A percentile compares a stretch with the other conserved stretches of the same genome.
These are phyloP conservation scores for Ceramica pisi DNA, from an alignment of 2,888 invertebrate genomes.

Conservation along the genomic window DNA sequence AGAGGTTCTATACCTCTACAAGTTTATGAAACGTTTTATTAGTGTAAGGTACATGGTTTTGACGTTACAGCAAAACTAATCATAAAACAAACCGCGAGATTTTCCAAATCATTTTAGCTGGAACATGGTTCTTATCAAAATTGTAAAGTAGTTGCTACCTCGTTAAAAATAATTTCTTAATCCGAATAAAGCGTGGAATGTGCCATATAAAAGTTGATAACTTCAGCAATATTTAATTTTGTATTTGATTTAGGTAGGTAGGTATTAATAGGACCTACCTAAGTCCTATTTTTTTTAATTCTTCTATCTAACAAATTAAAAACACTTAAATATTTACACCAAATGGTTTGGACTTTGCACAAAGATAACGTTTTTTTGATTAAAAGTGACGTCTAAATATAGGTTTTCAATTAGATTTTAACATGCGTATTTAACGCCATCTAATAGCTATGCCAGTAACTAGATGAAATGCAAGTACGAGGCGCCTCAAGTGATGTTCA, in stretches of 20 bases:
- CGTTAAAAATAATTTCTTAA: constrained; percentile 30
- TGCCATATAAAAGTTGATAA: constrained; percentile 7
- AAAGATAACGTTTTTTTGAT: neutral
- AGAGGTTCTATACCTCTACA: neutral
- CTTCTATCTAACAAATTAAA: neutral
- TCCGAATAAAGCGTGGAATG: constrained; percentile 2
- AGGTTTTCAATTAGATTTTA: neutral
- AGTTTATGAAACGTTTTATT: neutral
- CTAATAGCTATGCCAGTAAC: neutral
- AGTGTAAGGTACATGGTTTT: neutral
- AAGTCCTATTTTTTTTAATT: neutral
- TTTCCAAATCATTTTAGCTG: constrained; percentile 2
- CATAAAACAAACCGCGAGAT: neutral
- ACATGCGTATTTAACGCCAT: constrained; percentile 21
- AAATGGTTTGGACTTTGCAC: neutral
- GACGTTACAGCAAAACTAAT: neutral
- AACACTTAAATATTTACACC: neutral
- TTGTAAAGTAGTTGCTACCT: neutral
- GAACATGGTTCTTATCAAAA: constrained; percentile 14
- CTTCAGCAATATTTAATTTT: neutral
- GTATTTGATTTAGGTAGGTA: neutral
- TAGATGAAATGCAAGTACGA: neutral
- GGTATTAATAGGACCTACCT: too few relatives aligned
- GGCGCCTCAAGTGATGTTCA: neutral
- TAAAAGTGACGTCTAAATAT: neutral